A percentile compares a stretch with the other conserved stretches of the same genome.
Evolutionary conservation across 2,888 invertebrate genomes (phyloP).

Genomic region (Leptopterna dolabrata): DNA sequence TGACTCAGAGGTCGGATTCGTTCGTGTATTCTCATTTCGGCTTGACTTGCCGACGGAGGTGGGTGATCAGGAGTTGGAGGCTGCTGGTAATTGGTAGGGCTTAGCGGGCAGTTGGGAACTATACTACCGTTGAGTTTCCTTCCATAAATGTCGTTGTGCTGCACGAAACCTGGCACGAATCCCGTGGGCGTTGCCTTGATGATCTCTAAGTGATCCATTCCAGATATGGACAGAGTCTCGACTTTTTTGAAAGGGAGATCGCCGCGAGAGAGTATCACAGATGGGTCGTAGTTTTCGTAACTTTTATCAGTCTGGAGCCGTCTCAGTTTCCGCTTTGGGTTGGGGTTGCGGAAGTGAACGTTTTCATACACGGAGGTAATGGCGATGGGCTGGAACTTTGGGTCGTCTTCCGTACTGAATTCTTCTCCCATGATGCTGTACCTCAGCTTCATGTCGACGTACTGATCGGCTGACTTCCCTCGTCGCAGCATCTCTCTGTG

Average conservation of each 20-base stretch:
- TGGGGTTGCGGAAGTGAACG: constrained; percentile 77
- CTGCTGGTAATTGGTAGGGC: constrained; percentile 90
- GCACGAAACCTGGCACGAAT: constrained; percentile 66
- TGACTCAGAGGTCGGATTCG: constrained; percentile 89
- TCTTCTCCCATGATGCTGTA: constrained; percentile 67
- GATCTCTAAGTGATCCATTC: constrained; percentile 63
- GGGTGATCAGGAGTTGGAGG: constrained; percentile 95
- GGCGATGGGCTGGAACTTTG: constrained; percentile 74
- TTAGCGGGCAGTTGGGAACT: constrained; percentile 74
- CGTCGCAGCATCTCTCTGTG: constrained; percentile 70
- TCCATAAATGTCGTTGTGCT: constrained; percentile 72
- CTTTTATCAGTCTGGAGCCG: constrained; percentile 70
- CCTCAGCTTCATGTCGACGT: constrained; percentile 79
- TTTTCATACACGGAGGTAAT: constrained; percentile 81
- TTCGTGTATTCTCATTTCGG: constrained; percentile 89
- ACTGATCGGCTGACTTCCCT: constrained; percentile 81
- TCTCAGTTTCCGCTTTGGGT: constrained; percentile 77
- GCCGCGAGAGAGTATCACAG: constrained; percentile 63
- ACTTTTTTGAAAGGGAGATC: constrained; percentile 63
- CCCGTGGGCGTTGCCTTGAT: constrained; percentile 51
- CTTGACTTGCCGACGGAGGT: constrained; percentile 89
- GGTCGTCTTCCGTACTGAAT: constrained; percentile 66
- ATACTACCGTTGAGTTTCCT: constrained; percentile 61
- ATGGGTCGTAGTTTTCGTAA: constrained; percentile 74
- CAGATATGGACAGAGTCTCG: constrained; percentile 63